phyloP scores from a whole-genome alignment of 2,797 vertebrate genomes.

The Chloroceryle inda region DNA sequence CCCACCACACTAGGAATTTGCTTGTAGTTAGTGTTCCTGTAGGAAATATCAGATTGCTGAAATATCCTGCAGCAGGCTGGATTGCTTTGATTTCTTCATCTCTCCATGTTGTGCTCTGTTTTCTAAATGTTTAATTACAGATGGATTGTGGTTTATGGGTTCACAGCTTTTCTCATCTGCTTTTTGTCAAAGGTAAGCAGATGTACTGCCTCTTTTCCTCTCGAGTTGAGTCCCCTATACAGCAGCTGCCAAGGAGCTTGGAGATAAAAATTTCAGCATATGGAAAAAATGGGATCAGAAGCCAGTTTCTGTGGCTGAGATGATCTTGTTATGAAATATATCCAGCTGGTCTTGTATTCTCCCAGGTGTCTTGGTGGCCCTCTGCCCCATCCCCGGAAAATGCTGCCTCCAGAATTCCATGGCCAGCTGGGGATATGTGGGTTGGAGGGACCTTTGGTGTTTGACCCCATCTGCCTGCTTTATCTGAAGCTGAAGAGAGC shows the following conservation, averaged over 20 bases:
- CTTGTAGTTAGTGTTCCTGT: neutral
- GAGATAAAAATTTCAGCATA: conserved; percentile 30
- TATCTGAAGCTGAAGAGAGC: neutral
- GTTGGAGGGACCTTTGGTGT: neutral
- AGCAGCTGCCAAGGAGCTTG: neutral
- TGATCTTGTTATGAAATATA: conserved; percentile 15
- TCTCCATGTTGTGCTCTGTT: neutral
- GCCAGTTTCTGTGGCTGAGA: conserved; percentile 14
- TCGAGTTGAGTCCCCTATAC: neutral
- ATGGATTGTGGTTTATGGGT: conserved; percentile 31
- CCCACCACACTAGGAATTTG: neutral
- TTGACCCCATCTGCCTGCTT: neutral
- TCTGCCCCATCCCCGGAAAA: neutral
- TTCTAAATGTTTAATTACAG: conserved; percentile 41
- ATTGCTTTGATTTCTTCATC: neutral
- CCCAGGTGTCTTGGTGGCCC: neutral
- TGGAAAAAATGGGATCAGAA: neutral
- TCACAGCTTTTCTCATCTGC: conserved; percentile 59
- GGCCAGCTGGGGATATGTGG: neutral
- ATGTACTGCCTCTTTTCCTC: conserved; percentile 51
- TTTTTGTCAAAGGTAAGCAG: conserved; percentile 57
- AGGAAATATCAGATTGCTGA: neutral
- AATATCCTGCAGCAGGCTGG: neutral
- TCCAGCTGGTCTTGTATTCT: neutral
- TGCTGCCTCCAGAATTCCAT: neutral